Evolutionary conservation across 2,113 vertebrate genomes (phyloP).

Genomic region (Lamprologus speciosus): DNA sequence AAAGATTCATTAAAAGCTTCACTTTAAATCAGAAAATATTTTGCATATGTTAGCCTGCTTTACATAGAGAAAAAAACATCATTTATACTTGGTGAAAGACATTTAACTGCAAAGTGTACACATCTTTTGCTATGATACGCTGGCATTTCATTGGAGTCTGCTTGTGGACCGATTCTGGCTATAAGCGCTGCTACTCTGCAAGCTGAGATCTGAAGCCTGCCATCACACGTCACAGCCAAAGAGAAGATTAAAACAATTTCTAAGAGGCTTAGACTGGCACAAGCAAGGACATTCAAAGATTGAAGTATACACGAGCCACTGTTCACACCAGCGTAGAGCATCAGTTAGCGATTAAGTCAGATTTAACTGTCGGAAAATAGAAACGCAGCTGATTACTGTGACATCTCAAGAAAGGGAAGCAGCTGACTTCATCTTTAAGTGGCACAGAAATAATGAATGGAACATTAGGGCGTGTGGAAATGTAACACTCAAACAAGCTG

Average conservation of each 20-base stretch:
- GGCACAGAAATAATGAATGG: background rate
- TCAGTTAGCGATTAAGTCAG: fast-evolving
- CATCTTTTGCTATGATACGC: background rate
- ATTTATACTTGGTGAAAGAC: background rate
- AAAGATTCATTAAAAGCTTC: background rate
- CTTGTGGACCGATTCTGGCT: background rate
- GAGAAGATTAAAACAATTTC: conserved; percentile 1
- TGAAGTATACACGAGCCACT: background rate
- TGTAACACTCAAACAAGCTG: background rate
- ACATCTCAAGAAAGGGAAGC: background rate
- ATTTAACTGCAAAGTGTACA: background rate
- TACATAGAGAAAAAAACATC: background rate
- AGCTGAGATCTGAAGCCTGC: background rate
- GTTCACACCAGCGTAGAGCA: background rate
- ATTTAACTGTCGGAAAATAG: background rate
- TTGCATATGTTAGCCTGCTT: background rate
- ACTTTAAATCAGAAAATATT: background rate
- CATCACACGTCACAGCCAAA: background rate
- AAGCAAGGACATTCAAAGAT: conserved; percentile 27
- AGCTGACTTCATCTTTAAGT: background rate
- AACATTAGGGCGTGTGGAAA: background rate
- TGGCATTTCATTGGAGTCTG: background rate
- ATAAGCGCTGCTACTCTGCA: background rate
- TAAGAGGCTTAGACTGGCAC: conserved; percentile 1
- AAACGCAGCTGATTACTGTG: background rate